Base-by-base conservation (phyloP, 2,888 invertebrate genomes). In the Tachina fera region DNA sequence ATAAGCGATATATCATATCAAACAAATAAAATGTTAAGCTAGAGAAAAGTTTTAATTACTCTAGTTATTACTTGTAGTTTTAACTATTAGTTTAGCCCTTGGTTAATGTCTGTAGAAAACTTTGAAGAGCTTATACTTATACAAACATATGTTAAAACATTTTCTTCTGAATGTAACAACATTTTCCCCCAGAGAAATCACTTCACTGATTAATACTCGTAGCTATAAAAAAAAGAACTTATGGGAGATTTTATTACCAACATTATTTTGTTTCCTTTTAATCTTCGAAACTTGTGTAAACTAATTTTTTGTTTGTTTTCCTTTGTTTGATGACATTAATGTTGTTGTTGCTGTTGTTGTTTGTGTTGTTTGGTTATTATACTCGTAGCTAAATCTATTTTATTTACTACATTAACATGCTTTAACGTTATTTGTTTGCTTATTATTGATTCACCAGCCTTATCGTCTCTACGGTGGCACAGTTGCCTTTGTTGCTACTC, bases 151-250 rank as follows among this genome's bases (percentile, higher is more conserved):
- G 31, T 31, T 31, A 31, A 31, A 31, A 31, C 14, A 60, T 60
- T 77, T 49, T 67, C 13, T 13, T 49, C 6, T n/a, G 14, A 22
- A 71, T 71, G 61, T 19, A 70, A 61, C 43, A 43, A 39, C 14
- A 39, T 13, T 41, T 5, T 0, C 31, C 41, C 61, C 14, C 39
- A 60, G 41, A 19, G 47, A 53, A 56, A 79, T 43, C 4, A 31
- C 16, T 45, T 60, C 13, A 47, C n/a, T 1, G 47, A 70, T 70
- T 53, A 70, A 61, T 45, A n/a, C n/a, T n/a, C n/a, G n/a, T n/a
- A 53, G 22, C 49, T 19, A 70, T 76, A 56, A 56, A 61, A 81
- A 70, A 41, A 70, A 51, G 39, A 58, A n/a, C n/a, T n/a, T 76
- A 51, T 31, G 0, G 4, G 1, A 71, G 68, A 65, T 58, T 70